Evolutionary conservation across 1,140 invertebrate genomes (phyloP), one percentile per base, ranked within the genome.

Genomic region (Himalopsyche phryganea): DNA sequence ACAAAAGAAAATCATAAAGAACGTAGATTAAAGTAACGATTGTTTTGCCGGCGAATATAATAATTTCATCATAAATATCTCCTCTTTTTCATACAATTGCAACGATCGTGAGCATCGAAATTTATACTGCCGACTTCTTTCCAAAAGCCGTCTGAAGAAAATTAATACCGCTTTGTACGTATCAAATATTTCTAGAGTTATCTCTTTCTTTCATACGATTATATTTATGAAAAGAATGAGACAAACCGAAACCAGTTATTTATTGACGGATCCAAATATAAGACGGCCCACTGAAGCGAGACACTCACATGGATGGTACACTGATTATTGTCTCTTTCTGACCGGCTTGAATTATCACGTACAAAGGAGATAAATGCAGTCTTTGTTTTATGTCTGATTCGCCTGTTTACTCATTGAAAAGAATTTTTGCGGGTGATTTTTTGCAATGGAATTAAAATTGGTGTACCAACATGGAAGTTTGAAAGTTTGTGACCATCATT

Each of bases 181-280:
- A 55, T 15, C 13, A 23, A 14, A 44, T 45, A 23, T 14, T 13
- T 11, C 17, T 14, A 32, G 6, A 44, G 7, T 32, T 14, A 44
- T 52, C 14, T 33, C 50, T 0, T 33, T 45, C 40, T 13, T 28
- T 15, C 36, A 4, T 14, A 7, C 17, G 17, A 5, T 15, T 23
- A 18, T 7, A 14, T 49, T 35, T 28, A 10, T 13, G n/a, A n/a
- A 45, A 17, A 50, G 36, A 53, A 46, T 19, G 50, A 62, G 45
- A 57, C 49, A 57, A 50, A 53, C 32, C 38, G 32, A 53, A 53
- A 49, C 20, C 42, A 20, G 44, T n/a, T 53, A 52, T 60, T 56
- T 61, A 56, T 62, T 55, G 60, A 57, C 50, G 49, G 18, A 50
- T 35, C 52, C 47, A 41, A 61, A 61, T 56, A 50, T 52, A 52